Base-by-base conservation (phyloP, 2,888 invertebrate species). In the Sisyra nigra region DNA sequence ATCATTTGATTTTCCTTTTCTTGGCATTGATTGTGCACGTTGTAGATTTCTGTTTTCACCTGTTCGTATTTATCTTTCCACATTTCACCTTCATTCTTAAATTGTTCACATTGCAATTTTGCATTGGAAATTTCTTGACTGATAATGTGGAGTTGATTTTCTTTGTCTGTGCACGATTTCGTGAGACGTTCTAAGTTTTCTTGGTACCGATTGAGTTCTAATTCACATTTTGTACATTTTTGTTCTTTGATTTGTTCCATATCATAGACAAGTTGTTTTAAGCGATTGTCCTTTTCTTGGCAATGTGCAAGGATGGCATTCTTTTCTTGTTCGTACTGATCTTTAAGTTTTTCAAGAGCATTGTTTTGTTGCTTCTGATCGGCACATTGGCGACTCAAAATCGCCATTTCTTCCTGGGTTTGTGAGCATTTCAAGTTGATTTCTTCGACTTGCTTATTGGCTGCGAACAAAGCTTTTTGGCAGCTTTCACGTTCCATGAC, bases 251-350 rank as follows among this genome's bases (percentile, higher is more conserved):
- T 24, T 33, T 14, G 13, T 36, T 33, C 34, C 18, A 42, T 33
- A 13, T 17, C 34, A 2, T 15, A 10, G n/a, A 10, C 9, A 15
- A 35, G 35, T 42, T 42, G 13, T 64, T 56, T 33, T 56, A 46
- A 49, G 59, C 53, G 40, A 63, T 58, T 5, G 59, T 58, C 57
- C 63, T 62, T 47, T 51, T 60, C 3, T 60, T 57, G 44, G 59
- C 46, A 56, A 53, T 45, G 66, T 47, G 38, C 51, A 44, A 32
- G 48, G 49, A 43, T 59, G 58, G 52, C 61, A 65, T 35, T 50
- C 55, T 9, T 49, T 42, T 35, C 62, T 42, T 42, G 60, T 60
- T 49, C 59, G 50, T 54, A 55, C 60, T 24, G 66, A 50, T 47
- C 57, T 52, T 41, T 48, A 47, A 19, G 63, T 53, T 53, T 64